Evolutionary conservation across 2,113 vertebrate species (phyloP).

Genomic region (Nothoprocta pentlandii): DNA sequence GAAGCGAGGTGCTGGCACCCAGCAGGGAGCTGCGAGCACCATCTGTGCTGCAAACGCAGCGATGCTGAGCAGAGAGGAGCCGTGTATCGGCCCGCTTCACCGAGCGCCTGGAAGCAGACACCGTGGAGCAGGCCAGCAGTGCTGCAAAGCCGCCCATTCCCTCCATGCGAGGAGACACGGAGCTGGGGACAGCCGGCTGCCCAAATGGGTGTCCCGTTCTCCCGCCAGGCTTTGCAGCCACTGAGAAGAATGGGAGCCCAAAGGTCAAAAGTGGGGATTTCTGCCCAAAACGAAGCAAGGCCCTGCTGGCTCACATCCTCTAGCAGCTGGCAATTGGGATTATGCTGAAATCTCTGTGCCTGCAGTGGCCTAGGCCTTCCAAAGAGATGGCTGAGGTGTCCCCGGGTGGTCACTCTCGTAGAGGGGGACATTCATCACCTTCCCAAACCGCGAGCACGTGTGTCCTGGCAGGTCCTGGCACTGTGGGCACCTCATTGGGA

Average conservation of each 20-base stretch:
- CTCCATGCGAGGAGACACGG: background rate
- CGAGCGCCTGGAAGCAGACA: too few species aligned
- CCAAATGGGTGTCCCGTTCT: background rate
- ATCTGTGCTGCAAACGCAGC: fast-evolving
- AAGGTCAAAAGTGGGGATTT: background rate
- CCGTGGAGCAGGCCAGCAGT: background rate
- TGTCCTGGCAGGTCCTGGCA: fast-evolving
- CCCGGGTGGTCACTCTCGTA: fast-evolving
- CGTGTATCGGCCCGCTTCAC: background rate
- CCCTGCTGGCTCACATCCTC: background rate
- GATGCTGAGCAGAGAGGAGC: fast-evolving
- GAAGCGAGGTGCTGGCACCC: background rate
- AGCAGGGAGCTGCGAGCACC: background rate
- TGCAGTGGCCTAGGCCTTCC: fast-evolving
- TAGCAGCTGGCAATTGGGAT: fast-evolving
- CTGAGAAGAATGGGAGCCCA: background rate
- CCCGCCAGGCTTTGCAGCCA: background rate
- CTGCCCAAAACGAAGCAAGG: background rate
- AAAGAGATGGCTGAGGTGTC: background rate
- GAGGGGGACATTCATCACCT: fast-evolving
- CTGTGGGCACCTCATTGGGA: background rate
- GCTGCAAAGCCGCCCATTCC: background rate
- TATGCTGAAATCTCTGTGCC: fast-evolving
- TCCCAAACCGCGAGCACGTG: fast-evolving
- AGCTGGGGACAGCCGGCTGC: background rate